These are phyloP conservation scores for Dioctria rufipes DNA, from an alignment of 2,888 invertebrate species.

Conservation along the genomic window DNA sequence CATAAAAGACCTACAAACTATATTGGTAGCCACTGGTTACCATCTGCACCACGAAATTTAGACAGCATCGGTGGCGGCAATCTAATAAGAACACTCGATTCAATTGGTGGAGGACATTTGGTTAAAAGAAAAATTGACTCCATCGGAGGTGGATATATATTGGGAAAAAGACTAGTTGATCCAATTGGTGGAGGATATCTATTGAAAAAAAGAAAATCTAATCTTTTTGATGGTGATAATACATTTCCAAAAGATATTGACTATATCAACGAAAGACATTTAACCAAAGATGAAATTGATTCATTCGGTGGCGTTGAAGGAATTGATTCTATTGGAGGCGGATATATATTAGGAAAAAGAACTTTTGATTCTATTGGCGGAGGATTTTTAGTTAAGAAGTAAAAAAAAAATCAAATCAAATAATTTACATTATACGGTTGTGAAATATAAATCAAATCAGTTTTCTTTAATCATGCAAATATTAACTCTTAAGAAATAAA, in stretches of 20 bases:
- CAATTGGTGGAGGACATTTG: conserved; percentile 60
- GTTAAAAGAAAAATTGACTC: conserved; percentile 53
- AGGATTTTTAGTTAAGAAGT: conserved; percentile 58
- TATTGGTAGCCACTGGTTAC: conserved; percentile 8
- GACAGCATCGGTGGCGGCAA: conserved; percentile 58
- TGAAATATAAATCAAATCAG: conserved; percentile 26
- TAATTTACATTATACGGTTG: conserved; percentile 14
- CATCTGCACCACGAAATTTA: conserved; percentile 50
- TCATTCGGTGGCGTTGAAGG: no score
- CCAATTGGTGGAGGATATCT: conserved; percentile 46
- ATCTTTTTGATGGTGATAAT: no score
- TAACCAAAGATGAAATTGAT: no score
- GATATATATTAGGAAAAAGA: conserved; percentile 36
- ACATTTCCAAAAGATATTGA: no score
- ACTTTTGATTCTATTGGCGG: conserved; percentile 60
- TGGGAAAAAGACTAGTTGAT: conserved; percentile 39
- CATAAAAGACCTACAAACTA: neutral
- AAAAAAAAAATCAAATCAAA: neutral
- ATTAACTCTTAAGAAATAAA: neutral
- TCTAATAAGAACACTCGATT: conserved; percentile 57
- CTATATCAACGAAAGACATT: no score
- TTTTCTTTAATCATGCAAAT: conserved; percentile 15
- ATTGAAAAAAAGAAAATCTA: no score
- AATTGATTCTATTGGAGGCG: conserved; percentile 16
- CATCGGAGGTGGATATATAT: conserved; percentile 21